phyloP scores from a whole-genome alignment of 1,140 invertebrate species.

The Melitaea cinxia region DNA sequence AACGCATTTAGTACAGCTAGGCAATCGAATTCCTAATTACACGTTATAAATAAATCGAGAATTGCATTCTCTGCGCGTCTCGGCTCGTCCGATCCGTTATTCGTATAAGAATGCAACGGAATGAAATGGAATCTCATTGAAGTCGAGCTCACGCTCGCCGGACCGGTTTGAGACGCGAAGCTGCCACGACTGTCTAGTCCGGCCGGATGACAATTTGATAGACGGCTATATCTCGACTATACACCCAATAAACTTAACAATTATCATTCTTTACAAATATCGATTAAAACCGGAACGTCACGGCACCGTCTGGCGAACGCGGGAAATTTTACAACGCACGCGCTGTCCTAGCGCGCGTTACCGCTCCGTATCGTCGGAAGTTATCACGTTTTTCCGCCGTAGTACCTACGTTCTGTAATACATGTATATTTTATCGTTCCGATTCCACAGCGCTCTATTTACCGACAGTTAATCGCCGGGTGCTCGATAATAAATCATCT shows the following conservation, averaged over 20 bases:
- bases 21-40: slow-evolving; percentile 26
- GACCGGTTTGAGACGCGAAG: slow-evolving; percentile 68
- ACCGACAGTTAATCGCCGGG: slow-evolving; percentile 16
- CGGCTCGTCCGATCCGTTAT: slow-evolving; percentile 68
- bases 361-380: slow-evolving; percentile 10
- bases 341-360: slow-evolving; percentile 48
- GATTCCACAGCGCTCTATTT: slow-evolving; percentile 26
- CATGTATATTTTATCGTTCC: slow-evolving; percentile 6
- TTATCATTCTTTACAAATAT: slow-evolving; percentile 36
- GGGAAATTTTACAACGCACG: slow-evolving; percentile 59
- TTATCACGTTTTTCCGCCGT: slow-evolving; percentile 9
- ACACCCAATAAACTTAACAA: slow-evolving; percentile 43
- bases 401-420: slow-evolving; percentile 8
- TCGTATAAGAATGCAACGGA: slow-evolving; percentile 76
- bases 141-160: slow-evolving; percentile 57
- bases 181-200: slow-evolving; percentile 59
- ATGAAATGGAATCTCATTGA: slow-evolving; percentile 80
- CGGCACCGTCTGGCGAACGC: slow-evolving; percentile 34
- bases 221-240: slow-evolving; percentile 30
- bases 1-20: not conserved
- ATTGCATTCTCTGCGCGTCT: slow-evolving; percentile 46
- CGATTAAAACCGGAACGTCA: slow-evolving; percentile 33
- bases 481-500: slow-evolving; percentile 42
- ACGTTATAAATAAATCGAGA: slow-evolving; percentile 44
- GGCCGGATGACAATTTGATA: slow-evolving; percentile 71